Evolutionary conservation across 2,113 vertebrate genomes (phyloP).

Genomic region (Delphinus delphis): DNA sequence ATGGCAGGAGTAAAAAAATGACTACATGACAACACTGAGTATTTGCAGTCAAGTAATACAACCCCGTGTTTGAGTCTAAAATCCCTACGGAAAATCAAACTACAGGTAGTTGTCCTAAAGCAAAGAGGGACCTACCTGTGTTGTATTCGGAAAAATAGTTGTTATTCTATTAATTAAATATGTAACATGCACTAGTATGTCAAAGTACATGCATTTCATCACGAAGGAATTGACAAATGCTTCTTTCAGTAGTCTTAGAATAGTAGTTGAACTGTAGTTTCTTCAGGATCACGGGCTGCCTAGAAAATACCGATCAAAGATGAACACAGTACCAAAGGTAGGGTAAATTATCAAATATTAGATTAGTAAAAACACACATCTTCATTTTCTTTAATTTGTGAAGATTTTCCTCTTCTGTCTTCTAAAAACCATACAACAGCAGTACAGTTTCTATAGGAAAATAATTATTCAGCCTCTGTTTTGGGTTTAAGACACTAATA

Average conservation of each 20-base stretch:
- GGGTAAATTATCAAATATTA: neutral
- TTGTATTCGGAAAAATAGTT: neutral
- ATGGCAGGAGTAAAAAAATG: neutral
- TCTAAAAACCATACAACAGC: neutral
- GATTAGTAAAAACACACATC: neutral
- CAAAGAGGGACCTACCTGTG: neutral
- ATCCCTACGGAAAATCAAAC: neutral
- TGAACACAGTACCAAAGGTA: neutral
- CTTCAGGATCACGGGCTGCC: neutral
- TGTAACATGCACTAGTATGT: neutral
- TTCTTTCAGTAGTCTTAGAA: constrained; percentile 23
- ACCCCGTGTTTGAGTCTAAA: neutral
- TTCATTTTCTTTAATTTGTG: neutral
- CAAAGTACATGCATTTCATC: neutral
- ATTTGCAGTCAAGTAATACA: neutral
- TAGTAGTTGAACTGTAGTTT: neutral
- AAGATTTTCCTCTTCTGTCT: neutral
- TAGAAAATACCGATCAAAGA: neutral
- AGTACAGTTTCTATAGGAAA: neutral
- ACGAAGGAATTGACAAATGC: neutral
- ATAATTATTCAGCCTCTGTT: neutral
- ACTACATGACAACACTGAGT: neutral
- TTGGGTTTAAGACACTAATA: neutral
- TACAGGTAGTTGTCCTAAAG: neutral
- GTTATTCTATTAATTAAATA: neutral